These are phyloP conservation scores for Drosophila athabasca DNA, from an alignment of 1,140 invertebrate genomes.

Conservation along the genomic window DNA sequence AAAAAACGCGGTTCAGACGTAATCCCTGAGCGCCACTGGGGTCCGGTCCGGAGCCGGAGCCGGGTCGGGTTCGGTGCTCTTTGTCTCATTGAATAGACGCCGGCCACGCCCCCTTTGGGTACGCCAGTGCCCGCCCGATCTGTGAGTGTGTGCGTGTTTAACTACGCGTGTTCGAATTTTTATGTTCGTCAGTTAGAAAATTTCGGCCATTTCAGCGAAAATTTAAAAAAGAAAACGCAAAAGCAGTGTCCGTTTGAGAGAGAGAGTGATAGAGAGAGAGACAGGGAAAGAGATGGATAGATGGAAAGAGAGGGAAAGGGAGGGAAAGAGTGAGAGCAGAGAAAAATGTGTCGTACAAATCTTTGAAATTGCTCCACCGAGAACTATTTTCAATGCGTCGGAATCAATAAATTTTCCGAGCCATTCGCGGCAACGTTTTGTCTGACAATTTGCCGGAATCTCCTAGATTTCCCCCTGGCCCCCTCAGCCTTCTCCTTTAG, in stretches of 20 bases:
- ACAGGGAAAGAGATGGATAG: conserved; percentile 5
- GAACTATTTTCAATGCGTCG: conserved; percentile 83
- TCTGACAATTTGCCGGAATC: conserved; percentile 69
- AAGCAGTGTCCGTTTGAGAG: conserved; percentile 1
- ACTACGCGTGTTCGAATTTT: conserved; percentile 67
- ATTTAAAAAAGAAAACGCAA: conserved; percentile 34
- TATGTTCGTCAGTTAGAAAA: conserved; percentile 70
- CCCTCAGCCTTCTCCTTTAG: too few relatives aligned
- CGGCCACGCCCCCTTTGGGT: conserved; percentile 48
- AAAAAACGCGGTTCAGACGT: conserved; percentile 50
- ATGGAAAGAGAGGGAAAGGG: conserved; percentile 1
- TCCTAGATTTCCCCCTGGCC: conserved; percentile 32
- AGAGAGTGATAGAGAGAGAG: conserved; percentile 7
- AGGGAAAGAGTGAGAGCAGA: conserved; percentile 14
- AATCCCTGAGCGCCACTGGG: conserved; percentile 39
- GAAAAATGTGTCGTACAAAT: conserved; percentile 79
- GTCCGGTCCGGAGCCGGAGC: conserved; percentile 20
- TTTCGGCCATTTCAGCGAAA: conserved; percentile 79
- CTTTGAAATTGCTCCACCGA: conserved; percentile 79
- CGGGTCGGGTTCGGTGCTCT: conserved; percentile 42
- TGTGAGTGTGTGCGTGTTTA: conserved; percentile 45
- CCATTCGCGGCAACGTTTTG: conserved; percentile 67
- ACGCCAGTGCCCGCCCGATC: neutral
- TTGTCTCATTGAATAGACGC: conserved; percentile 75
- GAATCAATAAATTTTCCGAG: conserved; percentile 76